A percentile compares a stretch with the other conserved stretches of the same genome.
These are phyloP conservation scores for Hypomesus transpacificus DNA, from an alignment of 2,113 vertebrate genomes.

Conservation along the genomic window DNA sequence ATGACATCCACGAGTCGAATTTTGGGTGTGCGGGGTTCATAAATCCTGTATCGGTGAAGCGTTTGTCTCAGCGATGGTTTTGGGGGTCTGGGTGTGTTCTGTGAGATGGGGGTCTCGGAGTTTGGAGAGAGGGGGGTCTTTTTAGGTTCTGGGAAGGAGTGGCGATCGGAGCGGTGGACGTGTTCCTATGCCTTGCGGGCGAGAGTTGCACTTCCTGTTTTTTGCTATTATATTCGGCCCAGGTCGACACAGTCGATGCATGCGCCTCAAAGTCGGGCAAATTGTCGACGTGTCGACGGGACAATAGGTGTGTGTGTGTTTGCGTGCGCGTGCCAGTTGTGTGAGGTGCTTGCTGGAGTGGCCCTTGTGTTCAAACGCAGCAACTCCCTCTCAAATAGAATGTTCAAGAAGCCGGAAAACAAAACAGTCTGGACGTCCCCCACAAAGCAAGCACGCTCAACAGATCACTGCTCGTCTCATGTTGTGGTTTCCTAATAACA, in stretches of 20 bases:
- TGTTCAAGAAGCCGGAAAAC: too few species aligned
- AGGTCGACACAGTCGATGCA: constrained; percentile 24
- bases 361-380: too few species aligned
- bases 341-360: background rate
- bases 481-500: background rate
- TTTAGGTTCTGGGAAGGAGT: constrained; percentile 20
- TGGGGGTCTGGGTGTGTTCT: background rate
- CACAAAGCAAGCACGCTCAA: background rate
- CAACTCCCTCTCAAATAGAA: too few species aligned
- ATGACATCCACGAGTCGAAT: too few species aligned
- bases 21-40: too few species aligned
- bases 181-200: constrained; percentile 36
- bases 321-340: background rate
- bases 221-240: constrained; percentile 37
- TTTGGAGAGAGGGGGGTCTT: constrained; percentile 24
- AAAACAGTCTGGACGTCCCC: background rate
- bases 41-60: too few species aligned
- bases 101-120: background rate
- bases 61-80: too few species aligned
- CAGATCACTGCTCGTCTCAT: background rate
- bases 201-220: constrained; percentile 6
- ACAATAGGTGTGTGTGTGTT: background rate
- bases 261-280: constrained; percentile 26
- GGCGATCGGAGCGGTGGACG: constrained; percentile 11
- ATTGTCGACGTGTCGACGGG: constrained; percentile 8